Evolutionary conservation across 2,888 invertebrate species (phyloP).

Genomic region (Ophioninae sp.): DNA sequence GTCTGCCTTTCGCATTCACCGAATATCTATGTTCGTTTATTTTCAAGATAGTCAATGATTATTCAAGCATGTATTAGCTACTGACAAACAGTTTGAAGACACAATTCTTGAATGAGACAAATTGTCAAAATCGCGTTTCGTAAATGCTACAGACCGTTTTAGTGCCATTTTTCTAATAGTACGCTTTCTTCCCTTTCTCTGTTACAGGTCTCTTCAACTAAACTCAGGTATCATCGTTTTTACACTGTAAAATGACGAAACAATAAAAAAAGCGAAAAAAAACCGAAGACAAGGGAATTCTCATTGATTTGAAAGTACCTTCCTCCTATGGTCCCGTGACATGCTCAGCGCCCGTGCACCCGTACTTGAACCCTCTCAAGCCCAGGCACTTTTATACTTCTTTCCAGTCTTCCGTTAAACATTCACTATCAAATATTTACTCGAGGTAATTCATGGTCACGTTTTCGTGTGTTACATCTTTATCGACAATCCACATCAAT

Average conservation of each 20-base stretch:
- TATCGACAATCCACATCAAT: slow-evolving; percentile 41
- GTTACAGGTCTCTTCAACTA: slow-evolving; percentile 90
- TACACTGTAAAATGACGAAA: slow-evolving; percentile 61
- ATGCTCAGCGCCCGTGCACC: slow-evolving; percentile 22
- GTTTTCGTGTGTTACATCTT: slow-evolving; percentile 37
- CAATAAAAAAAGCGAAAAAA: slow-evolving; percentile 43
- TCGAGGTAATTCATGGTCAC: slow-evolving; percentile 21
- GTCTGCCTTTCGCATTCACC: slow-evolving; percentile 32
- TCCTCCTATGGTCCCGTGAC: slow-evolving; percentile 54
- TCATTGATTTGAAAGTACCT: slow-evolving; percentile 16
- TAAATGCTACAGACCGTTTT: slow-evolving; percentile 39
- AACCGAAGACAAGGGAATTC: not conserved
- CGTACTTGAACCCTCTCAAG: slow-evolving; percentile 2
- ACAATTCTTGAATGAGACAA: slow-evolving; percentile 70
- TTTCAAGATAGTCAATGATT: slow-evolving; percentile 81
- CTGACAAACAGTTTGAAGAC: slow-evolving; percentile 78
- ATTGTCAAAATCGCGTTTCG: slow-evolving; percentile 49
- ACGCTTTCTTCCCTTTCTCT: slow-evolving; percentile 76
- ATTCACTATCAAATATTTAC: not conserved
- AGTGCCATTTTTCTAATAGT: slow-evolving; percentile 66
- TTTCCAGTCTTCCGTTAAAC: not conserved
- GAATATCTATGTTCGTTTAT: slow-evolving; percentile 56
- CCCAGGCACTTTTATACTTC: not conserved
- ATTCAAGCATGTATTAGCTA: slow-evolving; percentile 84
- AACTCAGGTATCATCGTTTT: slow-evolving; percentile 71